These are phyloP conservation scores for Engraulis encrasicolus DNA, from an alignment of 2,113 vertebrate genomes.

Conservation along the genomic window DNA sequence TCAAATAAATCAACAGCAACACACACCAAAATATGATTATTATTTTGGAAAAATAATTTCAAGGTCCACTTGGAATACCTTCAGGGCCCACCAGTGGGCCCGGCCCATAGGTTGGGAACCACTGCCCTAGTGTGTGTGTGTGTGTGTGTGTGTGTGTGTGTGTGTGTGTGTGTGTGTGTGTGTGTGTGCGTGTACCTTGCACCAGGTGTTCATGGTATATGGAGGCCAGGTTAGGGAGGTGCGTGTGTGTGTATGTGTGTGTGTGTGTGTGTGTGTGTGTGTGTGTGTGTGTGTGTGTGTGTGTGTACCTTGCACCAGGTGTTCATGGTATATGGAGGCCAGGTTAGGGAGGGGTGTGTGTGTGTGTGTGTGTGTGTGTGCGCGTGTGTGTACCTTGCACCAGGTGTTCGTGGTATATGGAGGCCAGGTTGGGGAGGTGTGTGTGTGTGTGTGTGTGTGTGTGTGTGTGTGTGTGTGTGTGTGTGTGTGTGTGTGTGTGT, in stretches of 20 bases:
- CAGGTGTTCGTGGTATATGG: conserved; percentile 97
- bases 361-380: too few relatives aligned
- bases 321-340: conserved; percentile 98
- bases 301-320: conserved; percentile 90
- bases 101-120: too few relatives aligned
- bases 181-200: conserved; percentile 79
- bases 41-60: too few relatives aligned
- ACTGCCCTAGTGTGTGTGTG: too few relatives aligned
- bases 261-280: conserved; percentile 8
- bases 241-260: too few relatives aligned
- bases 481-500: too few relatives aligned
- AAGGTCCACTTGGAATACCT: too few relatives aligned
- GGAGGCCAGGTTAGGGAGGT: conserved; percentile 92
- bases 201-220: conserved; percentile 98
- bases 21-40: too few relatives aligned
- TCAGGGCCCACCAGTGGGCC: too few relatives aligned
- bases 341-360: conserved; percentile 98
- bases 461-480: background rate
- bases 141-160: conserved; percentile 3
- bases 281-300: background rate
- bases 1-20: too few relatives aligned
- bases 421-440: conserved; percentile 92
- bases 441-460: background rate
- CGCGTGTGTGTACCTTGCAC: conserved; percentile 85
- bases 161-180: background rate